Evolutionary conservation across 2,797 vertebrate genomes (phyloP).

Genomic region (Eulemur rubriventer): DNA sequence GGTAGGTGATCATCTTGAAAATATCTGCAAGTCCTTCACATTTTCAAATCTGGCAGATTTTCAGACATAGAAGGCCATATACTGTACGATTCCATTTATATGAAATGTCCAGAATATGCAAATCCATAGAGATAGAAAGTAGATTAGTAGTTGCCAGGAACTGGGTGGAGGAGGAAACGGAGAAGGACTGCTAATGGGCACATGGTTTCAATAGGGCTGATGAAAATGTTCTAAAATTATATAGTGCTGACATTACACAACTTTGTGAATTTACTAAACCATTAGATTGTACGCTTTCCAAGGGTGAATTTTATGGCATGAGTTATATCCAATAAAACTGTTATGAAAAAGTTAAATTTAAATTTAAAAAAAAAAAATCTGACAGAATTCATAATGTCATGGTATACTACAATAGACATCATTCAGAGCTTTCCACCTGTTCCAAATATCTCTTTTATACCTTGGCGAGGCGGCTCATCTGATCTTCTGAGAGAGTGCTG

Average conservation of each 20-base stretch:
- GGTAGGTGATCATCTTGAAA: neutral
- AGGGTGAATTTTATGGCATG: neutral
- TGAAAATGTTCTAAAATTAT: conserved; percentile 10
- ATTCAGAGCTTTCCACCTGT: neutral
- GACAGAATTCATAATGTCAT: neutral
- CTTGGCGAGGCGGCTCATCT: conserved; percentile 99
- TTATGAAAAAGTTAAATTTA: conserved; percentile 20
- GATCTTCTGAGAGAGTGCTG: conserved; percentile 95
- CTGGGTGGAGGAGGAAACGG: neutral
- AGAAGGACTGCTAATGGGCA: neutral
- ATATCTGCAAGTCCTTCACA: neutral
- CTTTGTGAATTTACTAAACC: neutral
- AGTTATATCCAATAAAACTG: neutral
- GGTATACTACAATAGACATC: neutral
- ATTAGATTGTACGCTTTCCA: neutral
- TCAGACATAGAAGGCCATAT: neutral
- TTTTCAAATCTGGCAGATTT: conserved; percentile 24
- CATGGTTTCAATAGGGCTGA: neutral
- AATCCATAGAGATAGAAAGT: neutral
- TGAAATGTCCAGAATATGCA: neutral
- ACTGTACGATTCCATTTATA: neutral
- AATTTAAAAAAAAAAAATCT: neutral
- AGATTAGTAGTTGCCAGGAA: neutral
- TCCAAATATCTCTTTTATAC: conserved; percentile 81
- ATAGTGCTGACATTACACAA: neutral